Conservation (phyloP, 2,797 vertebrate species). For the Anolis apletophallus region DNA sequence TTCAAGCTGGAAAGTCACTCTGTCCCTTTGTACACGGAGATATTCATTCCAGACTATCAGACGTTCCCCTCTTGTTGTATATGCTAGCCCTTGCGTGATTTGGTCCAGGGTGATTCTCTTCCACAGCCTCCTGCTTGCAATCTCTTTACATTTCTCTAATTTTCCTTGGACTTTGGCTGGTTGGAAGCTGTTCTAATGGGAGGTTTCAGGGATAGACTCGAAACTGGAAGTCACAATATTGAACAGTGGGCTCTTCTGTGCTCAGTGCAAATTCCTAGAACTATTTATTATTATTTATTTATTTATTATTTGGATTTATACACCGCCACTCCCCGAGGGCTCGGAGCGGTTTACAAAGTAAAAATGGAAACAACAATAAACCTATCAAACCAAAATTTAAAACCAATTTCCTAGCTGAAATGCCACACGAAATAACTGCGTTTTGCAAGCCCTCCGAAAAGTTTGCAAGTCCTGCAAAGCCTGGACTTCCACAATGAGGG, state of each 20-base stretch:
- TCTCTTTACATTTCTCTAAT: background rate
- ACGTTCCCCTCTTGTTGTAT: background rate
- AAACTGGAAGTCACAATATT: background rate
- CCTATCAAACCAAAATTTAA: no score
- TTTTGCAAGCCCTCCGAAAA: no score
- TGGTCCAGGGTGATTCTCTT: background rate
- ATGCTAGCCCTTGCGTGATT: background rate
- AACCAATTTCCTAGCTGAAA: no score
- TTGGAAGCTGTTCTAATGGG: background rate
- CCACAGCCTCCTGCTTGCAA: background rate
- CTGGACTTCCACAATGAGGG: no score
- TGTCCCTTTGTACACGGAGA: background rate
- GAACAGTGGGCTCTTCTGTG: no score
- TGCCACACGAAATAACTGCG: no score
- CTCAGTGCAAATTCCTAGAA: background rate
- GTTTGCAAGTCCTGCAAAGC: no score
- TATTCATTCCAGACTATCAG: background rate
- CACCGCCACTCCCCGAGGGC: no score
- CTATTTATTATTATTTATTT: no score
- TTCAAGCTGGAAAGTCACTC: background rate
- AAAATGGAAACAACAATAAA: no score
- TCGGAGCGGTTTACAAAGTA: no score
- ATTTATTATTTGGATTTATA: no score
- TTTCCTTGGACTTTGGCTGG: conserved; percentile 2
- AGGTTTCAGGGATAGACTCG: background rate